Conservation (phyloP, 2,113 vertebrate species). For the Illadopsis cleaveri region DNA sequence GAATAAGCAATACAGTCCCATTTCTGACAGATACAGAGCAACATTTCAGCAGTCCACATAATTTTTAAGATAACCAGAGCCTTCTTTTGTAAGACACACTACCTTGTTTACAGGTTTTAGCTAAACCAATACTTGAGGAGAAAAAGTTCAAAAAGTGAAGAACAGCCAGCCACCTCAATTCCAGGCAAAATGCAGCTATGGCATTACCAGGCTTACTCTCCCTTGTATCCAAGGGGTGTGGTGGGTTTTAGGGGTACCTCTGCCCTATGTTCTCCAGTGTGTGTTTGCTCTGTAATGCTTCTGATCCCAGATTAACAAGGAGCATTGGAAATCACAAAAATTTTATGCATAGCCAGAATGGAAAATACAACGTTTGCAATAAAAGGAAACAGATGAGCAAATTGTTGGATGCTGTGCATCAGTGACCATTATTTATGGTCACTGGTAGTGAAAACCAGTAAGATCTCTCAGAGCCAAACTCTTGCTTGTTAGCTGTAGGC, state of each 20-base stretch:
- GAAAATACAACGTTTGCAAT: not conserved
- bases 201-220: not conserved
- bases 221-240: not conserved
- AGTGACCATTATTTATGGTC: not conserved
- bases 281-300: not conserved
- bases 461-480: not conserved
- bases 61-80: not conserved
- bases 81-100: not conserved
- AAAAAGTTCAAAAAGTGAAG: not conserved
- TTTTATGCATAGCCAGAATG: not conserved
- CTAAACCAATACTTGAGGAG: not conserved
- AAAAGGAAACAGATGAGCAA: not conserved
- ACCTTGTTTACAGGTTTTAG: not conserved
- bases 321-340: not conserved
- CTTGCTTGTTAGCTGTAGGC: not conserved
- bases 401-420: not conserved
- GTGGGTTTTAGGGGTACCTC: not conserved
- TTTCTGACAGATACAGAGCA: not conserved
- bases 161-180: not conserved
- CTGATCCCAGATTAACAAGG: not conserved
- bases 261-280: not conserved
- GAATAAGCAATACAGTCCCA: not conserved
- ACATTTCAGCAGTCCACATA: not conserved
- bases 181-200: not conserved
- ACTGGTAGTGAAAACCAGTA: not conserved